Conservation (phyloP, 2,113 vertebrate species). For the Astur gentilis region DNA sequence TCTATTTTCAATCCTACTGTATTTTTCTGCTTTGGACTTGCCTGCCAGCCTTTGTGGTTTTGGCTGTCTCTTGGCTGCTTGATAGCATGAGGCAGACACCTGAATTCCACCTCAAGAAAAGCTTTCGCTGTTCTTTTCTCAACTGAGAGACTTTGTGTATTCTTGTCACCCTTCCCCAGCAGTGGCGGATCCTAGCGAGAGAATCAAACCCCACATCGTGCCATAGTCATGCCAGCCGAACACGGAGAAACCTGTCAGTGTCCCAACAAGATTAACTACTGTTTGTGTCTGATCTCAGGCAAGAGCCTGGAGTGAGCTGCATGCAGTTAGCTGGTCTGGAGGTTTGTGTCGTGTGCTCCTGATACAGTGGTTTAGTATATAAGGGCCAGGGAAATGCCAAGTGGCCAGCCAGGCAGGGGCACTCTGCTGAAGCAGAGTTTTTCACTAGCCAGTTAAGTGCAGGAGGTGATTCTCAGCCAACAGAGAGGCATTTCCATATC, state of each 20-base stretch:
- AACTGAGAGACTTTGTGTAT: neutral
- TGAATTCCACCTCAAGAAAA: neutral
- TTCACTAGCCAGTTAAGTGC: neutral
- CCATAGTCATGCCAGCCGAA: neutral
- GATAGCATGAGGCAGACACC: neutral
- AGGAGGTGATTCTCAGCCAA: neutral
- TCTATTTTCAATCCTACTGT: neutral
- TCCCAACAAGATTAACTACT: neutral
- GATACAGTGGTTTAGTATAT: neutral
- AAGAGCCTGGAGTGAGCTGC: neutral
- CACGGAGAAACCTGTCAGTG: neutral
- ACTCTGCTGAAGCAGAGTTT: neutral
- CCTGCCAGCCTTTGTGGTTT: neutral
- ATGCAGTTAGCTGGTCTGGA: neutral
- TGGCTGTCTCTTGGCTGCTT: neutral
- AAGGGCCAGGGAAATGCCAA: neutral
- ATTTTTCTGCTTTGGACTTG: neutral
- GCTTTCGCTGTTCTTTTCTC: neutral
- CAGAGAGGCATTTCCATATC: neutral
- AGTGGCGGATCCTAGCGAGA: neutral
- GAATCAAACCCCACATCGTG: fast-evolving
- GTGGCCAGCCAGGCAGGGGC: neutral
- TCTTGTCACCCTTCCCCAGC: neutral
- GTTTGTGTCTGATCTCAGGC: neutral
- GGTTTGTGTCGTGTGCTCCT: neutral